Base-by-base conservation (phyloP, 2,113 vertebrate species). In the Platysternon megacephalum region DNA sequence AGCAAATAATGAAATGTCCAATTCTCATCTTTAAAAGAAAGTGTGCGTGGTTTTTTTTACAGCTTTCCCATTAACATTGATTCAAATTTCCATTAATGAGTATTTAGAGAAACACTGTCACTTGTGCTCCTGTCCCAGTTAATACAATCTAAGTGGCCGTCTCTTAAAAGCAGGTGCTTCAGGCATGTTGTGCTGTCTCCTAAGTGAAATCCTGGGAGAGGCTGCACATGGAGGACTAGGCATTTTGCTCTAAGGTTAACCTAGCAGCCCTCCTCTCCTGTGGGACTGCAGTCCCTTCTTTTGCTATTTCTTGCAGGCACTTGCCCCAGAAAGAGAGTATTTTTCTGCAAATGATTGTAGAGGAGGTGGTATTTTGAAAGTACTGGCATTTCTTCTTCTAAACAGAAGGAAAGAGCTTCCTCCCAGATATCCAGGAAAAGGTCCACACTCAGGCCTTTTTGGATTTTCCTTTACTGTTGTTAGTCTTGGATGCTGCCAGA, bases 161-260 rank as follows among this genome's bases (percentile, higher is more conserved):
- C 32, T 85, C 80, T 53, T 53, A 56, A 11, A 56, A 52, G 11
- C 0, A 0, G 1, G 17, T 19, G 19, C 65, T 52, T 39, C 22
- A 78, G 78, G 42, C 6, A 7, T 5, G 58, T 26, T 4, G 55
- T 12, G 11, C 44, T 42, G 3, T 68, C 74, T 76, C 74, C 28
- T 56, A 28, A 2, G 5, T 55, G 74, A 79, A 74, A 51, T 42
- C 13, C 2, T 16, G 58, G 39, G 39, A 74, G 82, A 65, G 53
- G 52, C 8, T 58, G 58, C 0, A 0, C 0, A 0, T 85, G 78
- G 58, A 56, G 56, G 9, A 3, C 0, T 29, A 52, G 17, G 11
- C 9, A 8, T 82, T 82, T 80, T 49, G 1, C 4, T 58, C 55
- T 14, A 56, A 58, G 52, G 22, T 7, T 17, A 55, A 19, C 44